Evolutionary conservation across 2,888 invertebrate genomes (phyloP).

Genomic region (Neoitamus cyanurus): DNA sequence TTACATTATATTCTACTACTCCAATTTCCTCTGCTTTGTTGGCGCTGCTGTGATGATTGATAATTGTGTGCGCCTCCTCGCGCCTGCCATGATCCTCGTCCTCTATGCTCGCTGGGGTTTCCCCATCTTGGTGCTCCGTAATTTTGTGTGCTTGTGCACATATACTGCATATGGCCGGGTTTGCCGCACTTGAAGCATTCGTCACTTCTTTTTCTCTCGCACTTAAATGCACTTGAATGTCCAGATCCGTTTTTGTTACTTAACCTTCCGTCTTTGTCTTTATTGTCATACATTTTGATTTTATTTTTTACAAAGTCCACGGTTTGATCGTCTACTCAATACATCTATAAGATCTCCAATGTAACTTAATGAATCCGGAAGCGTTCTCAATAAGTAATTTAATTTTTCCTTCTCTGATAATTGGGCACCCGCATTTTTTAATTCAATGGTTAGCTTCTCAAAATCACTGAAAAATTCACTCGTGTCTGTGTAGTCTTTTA

Average conservation of each 20-base stretch:
- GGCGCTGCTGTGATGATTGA: no score
- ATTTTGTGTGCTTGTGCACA: no score
- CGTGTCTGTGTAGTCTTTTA: neutral
- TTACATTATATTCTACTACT: no score
- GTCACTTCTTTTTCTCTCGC: no score
- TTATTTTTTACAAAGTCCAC: constrained; percentile 24
- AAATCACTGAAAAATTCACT: constrained; percentile 12
- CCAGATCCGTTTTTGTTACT: neutral
- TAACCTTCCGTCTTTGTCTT: neutral
- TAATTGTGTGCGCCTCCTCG: no score
- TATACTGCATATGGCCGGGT: no score
- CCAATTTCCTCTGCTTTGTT: no score
- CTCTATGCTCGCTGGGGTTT: no score
- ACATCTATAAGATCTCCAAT: constrained; percentile 48
- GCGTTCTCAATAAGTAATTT: constrained; percentile 39
- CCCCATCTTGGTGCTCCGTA: no score
- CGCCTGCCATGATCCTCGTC: no score
- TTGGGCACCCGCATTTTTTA: constrained; percentile 42
- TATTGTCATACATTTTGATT: constrained; percentile 5
- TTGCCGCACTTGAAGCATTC: no score
- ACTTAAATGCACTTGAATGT: no score
- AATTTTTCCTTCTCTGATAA: constrained; percentile 44
- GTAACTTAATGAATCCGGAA: constrained; percentile 43
- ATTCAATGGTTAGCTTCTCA: constrained; percentile 39
- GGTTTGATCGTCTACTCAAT: constrained; percentile 32